Conservation (phyloP, 2,797 vertebrate species). For the Rhabdomys pumilio region DNA sequence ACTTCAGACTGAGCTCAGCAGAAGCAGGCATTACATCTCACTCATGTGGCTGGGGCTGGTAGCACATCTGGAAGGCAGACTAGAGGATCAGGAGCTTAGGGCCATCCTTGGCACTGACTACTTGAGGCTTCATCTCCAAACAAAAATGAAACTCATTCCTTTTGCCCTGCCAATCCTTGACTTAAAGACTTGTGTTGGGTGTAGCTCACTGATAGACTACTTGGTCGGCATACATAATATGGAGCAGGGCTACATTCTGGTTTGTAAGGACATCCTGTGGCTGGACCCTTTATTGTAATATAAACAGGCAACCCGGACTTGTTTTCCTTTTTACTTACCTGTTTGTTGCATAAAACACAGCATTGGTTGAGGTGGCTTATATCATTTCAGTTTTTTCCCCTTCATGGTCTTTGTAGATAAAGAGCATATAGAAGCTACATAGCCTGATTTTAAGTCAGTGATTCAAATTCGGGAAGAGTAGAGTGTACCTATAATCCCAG, state of each 20-base stretch:
- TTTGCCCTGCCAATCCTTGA: neutral
- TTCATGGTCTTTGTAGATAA: neutral
- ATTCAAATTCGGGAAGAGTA: neutral
- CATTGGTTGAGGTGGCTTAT: neutral
- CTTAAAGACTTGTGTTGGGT: neutral
- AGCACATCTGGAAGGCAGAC: neutral
- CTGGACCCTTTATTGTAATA: neutral
- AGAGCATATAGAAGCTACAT: neutral
- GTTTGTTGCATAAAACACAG: neutral
- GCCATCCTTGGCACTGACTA: neutral
- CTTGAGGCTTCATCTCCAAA: neutral
- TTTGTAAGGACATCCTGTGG: constrained; percentile 56
- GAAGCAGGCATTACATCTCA: neutral
- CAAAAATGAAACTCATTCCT: neutral
- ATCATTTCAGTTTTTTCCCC: neutral
- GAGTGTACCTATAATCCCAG: neutral
- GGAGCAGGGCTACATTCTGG: neutral
- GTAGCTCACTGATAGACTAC: neutral
- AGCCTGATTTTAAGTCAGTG: neutral
- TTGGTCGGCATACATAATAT: neutral
- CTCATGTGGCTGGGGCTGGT: neutral
- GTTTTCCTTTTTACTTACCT: neutral
- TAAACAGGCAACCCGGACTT: neutral
- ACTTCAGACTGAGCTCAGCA: neutral
- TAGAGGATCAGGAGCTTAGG: neutral